phyloP scores from a whole-genome alignment of 2,888 invertebrate species.

The Hesperia comma region DNA sequence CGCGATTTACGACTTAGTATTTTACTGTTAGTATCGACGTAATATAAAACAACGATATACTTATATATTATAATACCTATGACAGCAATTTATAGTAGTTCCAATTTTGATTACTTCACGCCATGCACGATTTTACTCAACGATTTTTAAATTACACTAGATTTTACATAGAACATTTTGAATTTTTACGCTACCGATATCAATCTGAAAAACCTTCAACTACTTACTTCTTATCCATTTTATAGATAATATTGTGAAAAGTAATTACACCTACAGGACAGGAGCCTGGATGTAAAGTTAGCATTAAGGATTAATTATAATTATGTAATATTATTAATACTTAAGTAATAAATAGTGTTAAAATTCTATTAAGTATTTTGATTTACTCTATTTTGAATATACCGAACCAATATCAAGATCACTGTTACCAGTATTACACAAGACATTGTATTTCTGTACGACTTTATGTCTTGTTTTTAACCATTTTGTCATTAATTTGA shows the following conservation, averaged over 20 bases:
- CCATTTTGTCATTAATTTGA: no score
- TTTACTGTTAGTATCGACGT: conserved; percentile 14
- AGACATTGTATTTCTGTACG: no score
- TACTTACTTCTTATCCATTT: background rate
- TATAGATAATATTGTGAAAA: background rate
- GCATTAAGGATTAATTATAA: conserved; percentile 17
- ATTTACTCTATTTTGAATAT: no score
- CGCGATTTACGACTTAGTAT: conserved; percentile 22
- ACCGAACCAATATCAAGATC: no score
- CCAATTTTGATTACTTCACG: no score
- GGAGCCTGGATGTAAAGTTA: conserved; percentile 31
- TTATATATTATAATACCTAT: no score
- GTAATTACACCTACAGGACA: conserved; percentile 14
- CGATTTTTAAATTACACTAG: no score
- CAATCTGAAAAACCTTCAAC: background rate
- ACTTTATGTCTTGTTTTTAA: no score
- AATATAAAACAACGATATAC: no score
- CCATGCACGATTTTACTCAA: no score
- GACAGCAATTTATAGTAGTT: background rate
- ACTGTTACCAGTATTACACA: no score
- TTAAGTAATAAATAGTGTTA: background rate
- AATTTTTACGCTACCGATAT: background rate
- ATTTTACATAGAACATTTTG: background rate
- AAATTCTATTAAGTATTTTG: background rate
- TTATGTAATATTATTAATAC: background rate